Conservation (phyloP, 2,888 invertebrate species). For the Disparrhopalites patrizii region DNA sequence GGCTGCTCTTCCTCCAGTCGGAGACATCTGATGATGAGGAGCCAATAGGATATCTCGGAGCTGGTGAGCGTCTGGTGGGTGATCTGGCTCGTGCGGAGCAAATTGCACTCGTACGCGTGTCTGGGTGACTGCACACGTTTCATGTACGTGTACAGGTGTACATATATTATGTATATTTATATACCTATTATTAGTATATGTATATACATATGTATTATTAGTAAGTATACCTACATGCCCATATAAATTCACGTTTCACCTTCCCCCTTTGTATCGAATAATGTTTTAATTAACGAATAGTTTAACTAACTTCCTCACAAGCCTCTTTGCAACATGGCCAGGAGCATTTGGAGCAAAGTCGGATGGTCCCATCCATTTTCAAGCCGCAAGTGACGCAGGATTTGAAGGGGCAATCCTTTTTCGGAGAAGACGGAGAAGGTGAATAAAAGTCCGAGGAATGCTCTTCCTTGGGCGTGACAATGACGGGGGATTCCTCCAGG, state of each 20-base stretch:
- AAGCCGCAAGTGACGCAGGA: background rate
- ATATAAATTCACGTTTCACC: too few species aligned
- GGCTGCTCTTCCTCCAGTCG: background rate
- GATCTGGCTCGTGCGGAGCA: background rate
- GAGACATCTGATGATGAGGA: background rate
- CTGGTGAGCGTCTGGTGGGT: background rate
- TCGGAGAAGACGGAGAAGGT: too few species aligned
- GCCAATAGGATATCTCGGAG: background rate
- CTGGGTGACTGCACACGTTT: background rate
- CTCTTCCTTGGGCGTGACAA: background rate
- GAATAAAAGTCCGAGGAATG: too few species aligned
- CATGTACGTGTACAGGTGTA: too few species aligned
- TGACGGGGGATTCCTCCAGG: background rate
- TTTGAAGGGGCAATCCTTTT: background rate
- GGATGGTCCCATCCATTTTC: background rate
- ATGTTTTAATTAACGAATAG: too few species aligned
- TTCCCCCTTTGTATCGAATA: too few species aligned
- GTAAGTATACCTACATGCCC: too few species aligned
- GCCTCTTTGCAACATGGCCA: background rate
- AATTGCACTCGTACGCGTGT: background rate
- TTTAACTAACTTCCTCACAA: background rate
- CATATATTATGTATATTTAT: too few species aligned
- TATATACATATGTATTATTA: too few species aligned
- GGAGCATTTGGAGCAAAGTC: background rate
- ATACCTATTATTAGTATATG: too few species aligned